Evolutionary conservation across 2,113 vertebrate genomes (phyloP).

Genomic region (Paracanthobrama guichenoti): DNA sequence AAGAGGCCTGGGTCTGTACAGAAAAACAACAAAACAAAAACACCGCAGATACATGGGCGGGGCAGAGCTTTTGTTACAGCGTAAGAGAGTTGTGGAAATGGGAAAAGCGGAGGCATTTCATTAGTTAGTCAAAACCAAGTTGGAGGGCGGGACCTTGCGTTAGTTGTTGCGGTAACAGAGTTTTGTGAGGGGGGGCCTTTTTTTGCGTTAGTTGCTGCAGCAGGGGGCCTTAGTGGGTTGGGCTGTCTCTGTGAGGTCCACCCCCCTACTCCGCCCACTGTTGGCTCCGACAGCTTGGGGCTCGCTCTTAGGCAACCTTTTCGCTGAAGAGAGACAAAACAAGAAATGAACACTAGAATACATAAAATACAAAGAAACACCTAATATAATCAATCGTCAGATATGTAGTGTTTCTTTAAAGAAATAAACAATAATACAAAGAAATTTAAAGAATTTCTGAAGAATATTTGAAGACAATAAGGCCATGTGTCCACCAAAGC

Average conservation of each 20-base stretch:
- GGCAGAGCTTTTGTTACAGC: constrained; percentile 58
- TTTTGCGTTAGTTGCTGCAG: constrained; percentile 88
- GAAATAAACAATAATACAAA: too few relatives aligned
- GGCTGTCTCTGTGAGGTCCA: constrained; percentile 91
- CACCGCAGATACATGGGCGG: constrained; percentile 22
- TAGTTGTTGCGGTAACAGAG: constrained; percentile 90
- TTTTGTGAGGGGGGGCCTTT: constrained; percentile 71
- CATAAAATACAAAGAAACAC: too few relatives aligned
- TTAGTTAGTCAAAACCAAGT: constrained; percentile 68
- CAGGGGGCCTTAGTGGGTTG: constrained; percentile 90
- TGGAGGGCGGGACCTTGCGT: constrained; percentile 62
- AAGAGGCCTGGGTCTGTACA: constrained; percentile 32
- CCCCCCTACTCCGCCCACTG: constrained; percentile 86
- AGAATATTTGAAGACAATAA: too few relatives aligned
- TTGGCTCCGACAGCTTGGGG: constrained; percentile 84
- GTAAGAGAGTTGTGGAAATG: constrained; percentile 56
- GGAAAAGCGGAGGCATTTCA: constrained; percentile 61
- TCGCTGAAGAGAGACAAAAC: constrained; percentile 70
- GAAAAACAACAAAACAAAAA: constrained; percentile 35
- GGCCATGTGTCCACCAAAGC: too few relatives aligned
- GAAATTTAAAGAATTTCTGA: too few relatives aligned
- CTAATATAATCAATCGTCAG: too few relatives aligned
- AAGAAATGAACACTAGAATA: neutral
- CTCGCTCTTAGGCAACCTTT: constrained; percentile 96
- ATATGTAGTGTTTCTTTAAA: too few relatives aligned